Base-by-base conservation (phyloP, 2,797 vertebrate species). In the Crenuchus spilurus region DNA sequence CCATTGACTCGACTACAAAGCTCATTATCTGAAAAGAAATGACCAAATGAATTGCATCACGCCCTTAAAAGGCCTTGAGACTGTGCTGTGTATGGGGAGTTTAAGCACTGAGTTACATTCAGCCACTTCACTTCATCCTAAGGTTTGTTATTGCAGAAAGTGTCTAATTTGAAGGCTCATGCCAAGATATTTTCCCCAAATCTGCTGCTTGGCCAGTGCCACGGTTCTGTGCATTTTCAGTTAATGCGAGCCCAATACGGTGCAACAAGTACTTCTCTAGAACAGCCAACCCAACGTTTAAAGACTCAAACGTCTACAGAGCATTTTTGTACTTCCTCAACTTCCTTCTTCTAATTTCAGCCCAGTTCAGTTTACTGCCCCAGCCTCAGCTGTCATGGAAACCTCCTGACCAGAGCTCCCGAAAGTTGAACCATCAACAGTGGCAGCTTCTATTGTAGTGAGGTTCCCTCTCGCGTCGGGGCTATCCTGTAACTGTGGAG, bases 311-410 rank as follows among this genome's bases (percentile, higher is more conserved):
- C 18, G 33, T 55, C 0, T 31, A 14, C 26, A 55, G 16, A 18
- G 30, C 9, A 30, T 37, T 58, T 37, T 31, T 55, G 2, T 11
- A 30, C 24, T n/a, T n/a, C 3, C 49, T 31, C 1, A n/a, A n/a
- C n/a, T n/a, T n/a, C n/a, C n/a, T n/a, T n/a, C n/a, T n/a, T n/a
- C n/a, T n/a, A n/a, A n/a, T n/a, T n/a, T n/a, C n/a, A n/a, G n/a
- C n/a, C n/a, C n/a, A 35, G n/a, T 41, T 61, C 20, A 31, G 31
- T 2, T 61, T 39, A 16, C 33, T 22, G 11, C 35, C 57, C 10
- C 4, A 26, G 20, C 39, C 41, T 48, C 22, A 18, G 66, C 10
- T 63, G 35, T 51, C 57, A 69, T 62, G 46, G 73, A 3, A 69
- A 69, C 73, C 48, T 28, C 42, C 26, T 35, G 54, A 35, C 57